Conservation (phyloP, 2,797 vertebrate species). For the Urosaurus nigricauda region DNA sequence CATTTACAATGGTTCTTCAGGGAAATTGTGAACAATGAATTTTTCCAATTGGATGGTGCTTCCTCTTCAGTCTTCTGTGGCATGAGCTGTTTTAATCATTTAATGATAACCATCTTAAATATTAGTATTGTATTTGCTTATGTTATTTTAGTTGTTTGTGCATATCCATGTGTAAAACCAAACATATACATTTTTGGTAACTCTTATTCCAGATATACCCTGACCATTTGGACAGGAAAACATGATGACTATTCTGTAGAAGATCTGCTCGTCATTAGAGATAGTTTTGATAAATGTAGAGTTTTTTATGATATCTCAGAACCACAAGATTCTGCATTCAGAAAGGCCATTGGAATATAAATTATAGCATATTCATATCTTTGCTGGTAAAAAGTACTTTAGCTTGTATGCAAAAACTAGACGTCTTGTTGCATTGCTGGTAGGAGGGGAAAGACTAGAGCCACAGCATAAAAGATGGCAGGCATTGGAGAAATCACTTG, state of each 20-base stretch:
- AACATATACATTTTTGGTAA: constrained; percentile 16
- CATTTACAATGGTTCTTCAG: not conserved
- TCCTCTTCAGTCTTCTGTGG: not conserved
- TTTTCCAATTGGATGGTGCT: not conserved
- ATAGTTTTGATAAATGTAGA: constrained; percentile 80
- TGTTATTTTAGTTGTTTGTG: not conserved
- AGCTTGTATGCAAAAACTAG: not conserved
- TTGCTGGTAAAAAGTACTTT: not conserved
- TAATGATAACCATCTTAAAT: not conserved
- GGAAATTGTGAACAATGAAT: not conserved
- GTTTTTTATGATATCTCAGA: constrained; percentile 93
- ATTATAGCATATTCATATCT: not conserved
- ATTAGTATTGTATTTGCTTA: constrained; percentile 6
- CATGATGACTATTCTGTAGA: constrained; percentile 81
- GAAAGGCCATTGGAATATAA: constrained; percentile 71
- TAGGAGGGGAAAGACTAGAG: too few species aligned
- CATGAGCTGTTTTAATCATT: not conserved
- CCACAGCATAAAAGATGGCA: too few species aligned
- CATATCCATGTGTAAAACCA: constrained; percentile 20
- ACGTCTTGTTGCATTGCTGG: too few species aligned
- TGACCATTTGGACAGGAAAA: constrained; percentile 91
- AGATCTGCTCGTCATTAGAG: constrained; percentile 86
- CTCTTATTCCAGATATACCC: constrained; percentile 84
- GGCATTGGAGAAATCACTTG: too few species aligned
- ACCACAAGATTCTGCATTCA: constrained; percentile 81